A percentile compares a stretch with the other conserved stretches of the same genome.
Evolutionary conservation across 1,140 invertebrate species (phyloP).

Genomic region (Drosophila ficusphila): DNA sequence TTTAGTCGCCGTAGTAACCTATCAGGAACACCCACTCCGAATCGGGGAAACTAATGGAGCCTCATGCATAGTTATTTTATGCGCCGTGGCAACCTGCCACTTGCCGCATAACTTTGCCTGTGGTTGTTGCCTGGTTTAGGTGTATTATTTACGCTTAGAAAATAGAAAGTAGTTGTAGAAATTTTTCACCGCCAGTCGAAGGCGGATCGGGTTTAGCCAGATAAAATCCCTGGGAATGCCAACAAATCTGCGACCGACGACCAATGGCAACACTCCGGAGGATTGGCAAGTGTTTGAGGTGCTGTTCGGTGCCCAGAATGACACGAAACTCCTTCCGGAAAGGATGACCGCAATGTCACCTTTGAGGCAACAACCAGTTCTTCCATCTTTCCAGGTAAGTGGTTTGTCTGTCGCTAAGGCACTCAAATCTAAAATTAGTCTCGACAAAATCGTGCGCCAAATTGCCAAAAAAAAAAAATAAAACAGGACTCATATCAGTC

Average conservation of each 20-base stretch:
- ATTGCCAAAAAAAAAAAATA: constrained; percentile 60
- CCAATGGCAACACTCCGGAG: constrained; percentile 85
- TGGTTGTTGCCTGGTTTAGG: constrained; percentile 35
- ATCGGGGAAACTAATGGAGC: not conserved
- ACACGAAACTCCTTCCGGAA: not conserved
- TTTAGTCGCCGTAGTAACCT: constrained; percentile 59
- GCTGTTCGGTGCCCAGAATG: constrained; percentile 78
- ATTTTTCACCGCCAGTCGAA: constrained; percentile 15
- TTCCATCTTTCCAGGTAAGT: constrained; percentile 39
- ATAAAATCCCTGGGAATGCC: constrained; percentile 48
- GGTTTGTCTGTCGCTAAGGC: constrained; percentile 26
- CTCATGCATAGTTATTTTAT: constrained; percentile 69
- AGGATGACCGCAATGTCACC: constrained; percentile 19
- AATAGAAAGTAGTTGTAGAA: constrained; percentile 56
- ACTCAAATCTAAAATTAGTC: constrained; percentile 69
- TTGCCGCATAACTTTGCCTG: constrained; percentile 36
- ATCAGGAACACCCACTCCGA: not conserved
- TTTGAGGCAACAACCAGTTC: not conserved
- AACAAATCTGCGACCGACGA: constrained; percentile 49
- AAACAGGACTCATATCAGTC: constrained; percentile 23
- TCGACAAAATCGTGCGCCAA: constrained; percentile 61
- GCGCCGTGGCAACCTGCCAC: constrained; percentile 62
- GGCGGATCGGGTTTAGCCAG: constrained; percentile 10
- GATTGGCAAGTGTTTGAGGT: constrained; percentile 89
- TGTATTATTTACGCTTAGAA: constrained; percentile 55